A percentile compares a stretch with the other conserved stretches of the same genome.
phyloP scores from a whole-genome alignment of 2,113 vertebrate species.

The Gadus chalcogrammus region DNA sequence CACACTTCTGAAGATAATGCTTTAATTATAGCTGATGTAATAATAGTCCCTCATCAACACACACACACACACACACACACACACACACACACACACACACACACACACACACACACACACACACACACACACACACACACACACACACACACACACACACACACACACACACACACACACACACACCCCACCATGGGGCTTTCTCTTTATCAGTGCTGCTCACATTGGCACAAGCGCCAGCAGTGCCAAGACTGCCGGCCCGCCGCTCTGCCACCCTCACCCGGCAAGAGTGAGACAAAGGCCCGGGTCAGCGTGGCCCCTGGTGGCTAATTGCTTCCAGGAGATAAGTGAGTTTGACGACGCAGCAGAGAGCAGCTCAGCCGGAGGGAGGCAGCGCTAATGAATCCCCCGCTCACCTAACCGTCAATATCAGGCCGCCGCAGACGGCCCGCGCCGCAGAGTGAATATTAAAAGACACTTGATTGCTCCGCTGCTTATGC shows the following conservation, averaged over 20 bases:
- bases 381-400: conserved; percentile 58
- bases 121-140: conserved; percentile 17
- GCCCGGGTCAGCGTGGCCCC: conserved; percentile 74
- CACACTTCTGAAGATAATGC: background rate
- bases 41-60: conserved; percentile 8
- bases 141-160: conserved; percentile 12
- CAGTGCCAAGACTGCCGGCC: conserved; percentile 61
- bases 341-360: conserved; percentile 76
- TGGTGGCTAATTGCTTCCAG: conserved; percentile 75
- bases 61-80: conserved; percentile 17
- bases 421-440: conserved; percentile 63
- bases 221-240: conserved; percentile 66
- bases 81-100: conserved; percentile 23
- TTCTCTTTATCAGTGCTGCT: conserved; percentile 69
- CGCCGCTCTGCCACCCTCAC: conserved; percentile 65
- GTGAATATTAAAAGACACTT: conserved; percentile 67
- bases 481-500: conserved; percentile 60
- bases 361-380: conserved; percentile 55
- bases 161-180: conserved; percentile 17
- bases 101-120: conserved; percentile 18
- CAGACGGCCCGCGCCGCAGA: conserved; percentile 55
- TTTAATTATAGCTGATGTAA: background rate
- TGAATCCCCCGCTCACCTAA: conserved; percentile 62
- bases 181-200: conserved; percentile 35
- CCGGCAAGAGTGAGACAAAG: conserved; percentile 67